These are phyloP conservation scores for Chrysodeixis includens DNA, from an alignment of 2,888 invertebrate genomes.

Conservation along the genomic window DNA sequence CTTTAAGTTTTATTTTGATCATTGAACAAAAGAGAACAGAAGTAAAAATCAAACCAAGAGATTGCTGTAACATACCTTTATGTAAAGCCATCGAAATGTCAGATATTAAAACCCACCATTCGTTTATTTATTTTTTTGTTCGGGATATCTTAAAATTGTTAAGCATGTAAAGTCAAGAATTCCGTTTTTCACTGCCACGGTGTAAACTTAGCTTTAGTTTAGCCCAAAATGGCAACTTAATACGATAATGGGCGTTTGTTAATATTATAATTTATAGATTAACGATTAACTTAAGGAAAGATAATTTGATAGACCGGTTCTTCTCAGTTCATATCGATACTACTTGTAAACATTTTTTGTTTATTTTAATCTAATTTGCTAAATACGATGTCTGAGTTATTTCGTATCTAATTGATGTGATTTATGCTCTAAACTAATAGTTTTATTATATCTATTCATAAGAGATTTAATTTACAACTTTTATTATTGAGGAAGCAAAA, in stretches of 20 bases:
- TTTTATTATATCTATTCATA: constrained; percentile 2
- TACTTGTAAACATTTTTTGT: neutral
- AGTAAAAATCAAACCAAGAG: too few species aligned
- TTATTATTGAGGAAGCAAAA: constrained; percentile 4
- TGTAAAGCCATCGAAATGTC: too few species aligned
- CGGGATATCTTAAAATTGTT: too few species aligned
- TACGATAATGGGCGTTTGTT: constrained; percentile 27
- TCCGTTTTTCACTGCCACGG: neutral
- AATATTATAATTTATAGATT: constrained; percentile 25
- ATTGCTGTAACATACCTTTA: too few species aligned
- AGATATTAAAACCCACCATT: too few species aligned
- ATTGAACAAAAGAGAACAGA: too few species aligned
- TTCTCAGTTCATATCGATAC: neutral
- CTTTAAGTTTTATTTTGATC: too few species aligned
- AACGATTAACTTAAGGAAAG: constrained; percentile 12
- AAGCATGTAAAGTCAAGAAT: too few species aligned
- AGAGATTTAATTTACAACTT: constrained; percentile 3
- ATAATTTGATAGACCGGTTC: constrained; percentile 4
- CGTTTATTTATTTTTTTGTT: too few species aligned
- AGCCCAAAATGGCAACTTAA: constrained; percentile 30
- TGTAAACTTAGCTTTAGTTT: neutral
- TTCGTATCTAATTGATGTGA: neutral
- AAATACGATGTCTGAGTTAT: constrained; percentile 5
- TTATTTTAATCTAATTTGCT: constrained; percentile 8
- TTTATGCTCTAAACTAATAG: neutral